Evolutionary conservation across 1,140 invertebrate species (phyloP), one percentile per base, ranked within the genome.

Genomic region (Vollenhovia emeryi): DNA sequence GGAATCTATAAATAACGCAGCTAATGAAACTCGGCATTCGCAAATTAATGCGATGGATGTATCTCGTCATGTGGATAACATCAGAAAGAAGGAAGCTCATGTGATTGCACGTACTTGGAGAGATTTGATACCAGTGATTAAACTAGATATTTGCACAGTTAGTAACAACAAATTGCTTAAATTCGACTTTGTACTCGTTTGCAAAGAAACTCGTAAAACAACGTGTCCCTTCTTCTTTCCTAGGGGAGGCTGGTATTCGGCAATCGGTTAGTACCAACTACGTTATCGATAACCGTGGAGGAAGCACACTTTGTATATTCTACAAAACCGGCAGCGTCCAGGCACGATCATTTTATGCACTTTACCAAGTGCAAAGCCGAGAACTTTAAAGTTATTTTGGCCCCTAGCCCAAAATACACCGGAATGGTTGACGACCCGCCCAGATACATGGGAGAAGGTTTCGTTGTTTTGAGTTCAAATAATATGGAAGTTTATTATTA

Each of bases 391-490:
- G 97, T 99, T 1, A 98, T 99, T 95, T 95, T 99, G 85, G 98
- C 98, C 40, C 98, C 98, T 18, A 99, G 98, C 95, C 98, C 97
- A 15, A 99, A 99, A 92, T 99, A 99, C 93, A 98, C 97, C 2
- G 98, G 98, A 3, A 96, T 98, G 95, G 96, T 97, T 3, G 99
- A 99, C 95, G 99, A 99, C 91, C 99, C 99, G 4, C 99, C 99
- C 2, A 94, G 99, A 48, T 99, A 98, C 89, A 99, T 99, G 99
- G 99, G 98, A 24, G 98, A 99, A 95, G 99, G 99, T 4, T 99
- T 99, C 95, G 99, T 99, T 9, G 96, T 99, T 9, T 96, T 99
- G 94, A 99, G 98, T 92, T 98, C 98, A 4, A 99, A 99, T 93
- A 97, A 98, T 91, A 97, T 99, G 86, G 98, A 99, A 92, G 95